These are phyloP conservation scores for Benthosema pterotum DNA, from an alignment of 2,797 vertebrate genomes.

Conservation along the genomic window DNA sequence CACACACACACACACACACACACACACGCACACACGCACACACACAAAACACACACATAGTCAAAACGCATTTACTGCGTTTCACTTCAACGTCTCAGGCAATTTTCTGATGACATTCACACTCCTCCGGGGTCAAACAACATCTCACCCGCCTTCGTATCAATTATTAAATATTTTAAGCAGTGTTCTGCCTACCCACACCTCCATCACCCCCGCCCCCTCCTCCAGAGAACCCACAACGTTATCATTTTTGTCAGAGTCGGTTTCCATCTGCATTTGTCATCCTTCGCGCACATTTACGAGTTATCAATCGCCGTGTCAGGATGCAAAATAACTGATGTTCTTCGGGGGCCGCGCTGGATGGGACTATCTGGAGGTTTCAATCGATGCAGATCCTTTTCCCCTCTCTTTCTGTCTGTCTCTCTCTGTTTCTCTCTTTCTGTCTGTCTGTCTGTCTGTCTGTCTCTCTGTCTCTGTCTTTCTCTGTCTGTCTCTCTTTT, in stretches of 20 bases:
- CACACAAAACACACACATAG: slow-evolving; percentile 12
- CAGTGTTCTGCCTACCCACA: slow-evolving; percentile 93
- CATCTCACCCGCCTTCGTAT: slow-evolving; percentile 97
- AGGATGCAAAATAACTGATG: slow-evolving; percentile 99
- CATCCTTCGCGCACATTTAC: slow-evolving; percentile 95
- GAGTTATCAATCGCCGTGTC: slow-evolving; percentile 99
- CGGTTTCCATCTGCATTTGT: slow-evolving; percentile 99
- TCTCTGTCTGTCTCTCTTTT: slow-evolving; percentile 86
- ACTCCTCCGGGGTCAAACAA: slow-evolving; percentile 99
- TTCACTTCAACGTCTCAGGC: slow-evolving; percentile 96
- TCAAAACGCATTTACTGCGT: slow-evolving; percentile 63
- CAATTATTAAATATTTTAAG: slow-evolving; percentile 99
- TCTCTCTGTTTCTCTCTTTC: neutral
- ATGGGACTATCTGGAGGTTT: slow-evolving; percentile 99
- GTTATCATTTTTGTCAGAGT: slow-evolving; percentile 99
- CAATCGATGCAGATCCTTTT: slow-evolving; percentile 98
- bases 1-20: slow-evolving; percentile 9
- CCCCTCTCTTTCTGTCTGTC: slow-evolving; percentile 77
- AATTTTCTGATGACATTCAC: slow-evolving; percentile 99
- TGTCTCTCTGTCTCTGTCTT: slow-evolving; percentile 85
- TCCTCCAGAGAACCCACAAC: slow-evolving; percentile 90
- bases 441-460: too few relatives aligned
- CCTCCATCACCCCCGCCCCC: slow-evolving; percentile 88
- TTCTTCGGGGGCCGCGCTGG: slow-evolving; percentile 96
- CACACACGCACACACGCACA: slow-evolving; percentile 11